These are phyloP conservation scores for Mystacides longicornis DNA, from an alignment of 2,888 invertebrate species.

Conservation along the genomic window DNA sequence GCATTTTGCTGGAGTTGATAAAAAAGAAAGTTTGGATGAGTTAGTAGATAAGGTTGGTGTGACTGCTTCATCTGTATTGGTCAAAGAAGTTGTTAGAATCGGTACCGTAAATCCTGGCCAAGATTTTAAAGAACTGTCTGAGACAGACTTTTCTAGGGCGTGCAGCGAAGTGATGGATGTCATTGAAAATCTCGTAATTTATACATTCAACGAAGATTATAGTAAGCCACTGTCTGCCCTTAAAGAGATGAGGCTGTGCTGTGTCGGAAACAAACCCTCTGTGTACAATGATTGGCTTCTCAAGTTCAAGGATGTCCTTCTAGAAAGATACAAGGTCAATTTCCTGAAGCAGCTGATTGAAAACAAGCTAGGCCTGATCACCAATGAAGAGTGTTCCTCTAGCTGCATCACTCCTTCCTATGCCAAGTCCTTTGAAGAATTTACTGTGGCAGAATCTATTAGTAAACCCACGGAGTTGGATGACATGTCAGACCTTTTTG, in stretches of 20 bases:
- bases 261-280: constrained; percentile 35
- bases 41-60: not conserved
- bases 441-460: constrained; percentile 32
- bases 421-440: constrained; percentile 21
- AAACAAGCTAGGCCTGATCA: constrained; percentile 36
- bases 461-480: constrained; percentile 41
- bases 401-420: constrained; percentile 34
- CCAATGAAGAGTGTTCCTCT: constrained; percentile 36
- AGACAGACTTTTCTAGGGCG: constrained; percentile 34
- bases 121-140: constrained; percentile 50
- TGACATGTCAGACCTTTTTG: constrained; percentile 42
- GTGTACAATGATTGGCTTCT: constrained; percentile 41
- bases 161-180: constrained; percentile 36
- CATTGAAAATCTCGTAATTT: constrained; percentile 39
- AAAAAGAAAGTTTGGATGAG: constrained; percentile 7
- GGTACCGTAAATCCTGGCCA: constrained; percentile 54
- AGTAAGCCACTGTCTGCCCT: constrained; percentile 36
- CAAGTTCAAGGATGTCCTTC: constrained; percentile 35
- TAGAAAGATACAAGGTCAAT: constrained; percentile 33
- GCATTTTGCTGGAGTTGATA: constrained; percentile 25
- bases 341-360: constrained; percentile 34
- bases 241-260: constrained; percentile 37
- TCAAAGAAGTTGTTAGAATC: constrained; percentile 35
- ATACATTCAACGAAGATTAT: constrained; percentile 39
- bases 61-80: constrained; percentile 18